Evolutionary conservation across 2,113 vertebrate species (phyloP).

Genomic region (Regulus satrapa): DNA sequence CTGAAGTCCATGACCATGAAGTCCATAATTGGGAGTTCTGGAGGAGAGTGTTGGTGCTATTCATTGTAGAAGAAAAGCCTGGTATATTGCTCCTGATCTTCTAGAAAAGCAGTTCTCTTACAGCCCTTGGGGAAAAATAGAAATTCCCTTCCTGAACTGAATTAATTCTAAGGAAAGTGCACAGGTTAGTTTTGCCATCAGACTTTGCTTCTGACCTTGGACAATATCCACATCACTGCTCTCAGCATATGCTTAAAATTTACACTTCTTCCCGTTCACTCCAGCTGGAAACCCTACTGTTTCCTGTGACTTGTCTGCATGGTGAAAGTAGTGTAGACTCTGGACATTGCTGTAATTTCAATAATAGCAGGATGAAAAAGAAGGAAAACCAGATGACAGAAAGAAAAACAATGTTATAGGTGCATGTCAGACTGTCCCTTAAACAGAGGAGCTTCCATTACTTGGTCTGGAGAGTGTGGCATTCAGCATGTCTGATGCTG

Average conservation of each 20-base stretch:
- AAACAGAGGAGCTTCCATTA: background rate
- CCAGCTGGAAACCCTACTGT: background rate
- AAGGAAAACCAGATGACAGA: background rate
- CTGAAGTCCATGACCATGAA: background rate
- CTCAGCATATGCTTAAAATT: background rate
- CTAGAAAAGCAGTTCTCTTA: background rate
- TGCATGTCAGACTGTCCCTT: background rate
- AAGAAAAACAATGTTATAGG: background rate
- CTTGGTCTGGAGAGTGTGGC: background rate
- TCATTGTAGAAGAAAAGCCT: background rate
- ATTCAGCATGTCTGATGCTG: background rate
- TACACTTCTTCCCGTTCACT: background rate
- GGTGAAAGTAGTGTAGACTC: background rate
- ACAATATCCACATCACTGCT: background rate
- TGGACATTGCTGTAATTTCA: background rate
- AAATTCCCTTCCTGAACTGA: background rate
- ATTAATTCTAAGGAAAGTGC: background rate
- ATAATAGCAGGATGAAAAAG: background rate
- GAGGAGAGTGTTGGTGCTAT: background rate
- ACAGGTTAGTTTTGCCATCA: background rate
- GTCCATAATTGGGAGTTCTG: background rate
- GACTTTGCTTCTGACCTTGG: background rate
- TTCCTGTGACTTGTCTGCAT: background rate
- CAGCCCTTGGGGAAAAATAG: background rate
- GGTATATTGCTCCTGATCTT: background rate